Percentiles rank a stretch among this genome's conserved stretches.
These are phyloP conservation scores for Congeria kusceri DNA, from an alignment of 2,888 invertebrate species.

Conservation along the genomic window DNA sequence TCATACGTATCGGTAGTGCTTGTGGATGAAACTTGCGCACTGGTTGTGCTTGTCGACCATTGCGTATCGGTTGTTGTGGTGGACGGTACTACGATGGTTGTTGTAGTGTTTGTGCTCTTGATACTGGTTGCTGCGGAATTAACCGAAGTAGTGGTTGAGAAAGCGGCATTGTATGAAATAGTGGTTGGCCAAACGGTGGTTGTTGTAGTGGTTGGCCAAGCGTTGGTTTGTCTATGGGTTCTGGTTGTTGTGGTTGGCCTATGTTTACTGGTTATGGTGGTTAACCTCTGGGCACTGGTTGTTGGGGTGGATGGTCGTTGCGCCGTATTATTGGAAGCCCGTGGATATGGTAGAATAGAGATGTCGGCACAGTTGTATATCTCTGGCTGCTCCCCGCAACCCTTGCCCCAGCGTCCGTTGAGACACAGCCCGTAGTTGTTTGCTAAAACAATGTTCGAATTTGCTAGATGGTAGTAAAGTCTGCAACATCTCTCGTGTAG, in stretches of 20 bases:
- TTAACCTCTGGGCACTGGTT: neutral
- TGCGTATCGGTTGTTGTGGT: no score
- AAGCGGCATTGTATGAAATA: no score
- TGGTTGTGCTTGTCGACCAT: no score
- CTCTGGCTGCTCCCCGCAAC: slow-evolving; percentile 38
- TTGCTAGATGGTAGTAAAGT: no score
- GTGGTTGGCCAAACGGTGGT: neutral
- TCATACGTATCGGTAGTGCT: no score
- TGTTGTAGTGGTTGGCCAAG: neutral
- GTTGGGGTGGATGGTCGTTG: neutral
- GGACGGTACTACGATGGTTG: no score
- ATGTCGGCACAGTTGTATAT: slow-evolving; percentile 51
- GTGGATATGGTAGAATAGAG: slow-evolving; percentile 24
- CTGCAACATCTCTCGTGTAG: no score
- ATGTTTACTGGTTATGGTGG: neutral
- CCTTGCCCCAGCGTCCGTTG: slow-evolving; percentile 41
- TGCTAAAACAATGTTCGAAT: slow-evolving; percentile 30
- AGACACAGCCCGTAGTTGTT: slow-evolving; percentile 36
- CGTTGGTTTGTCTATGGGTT: neutral
- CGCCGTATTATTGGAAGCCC: neutral
- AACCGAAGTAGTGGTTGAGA: no score
- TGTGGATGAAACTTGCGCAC: no score
- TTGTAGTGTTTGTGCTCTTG: no score
- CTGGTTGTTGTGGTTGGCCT: neutral
- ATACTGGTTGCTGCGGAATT: no score